These are phyloP conservation scores for Sebastes cheni DNA, from an alignment of 2,797 vertebrate genomes.

Conservation along the genomic window DNA sequence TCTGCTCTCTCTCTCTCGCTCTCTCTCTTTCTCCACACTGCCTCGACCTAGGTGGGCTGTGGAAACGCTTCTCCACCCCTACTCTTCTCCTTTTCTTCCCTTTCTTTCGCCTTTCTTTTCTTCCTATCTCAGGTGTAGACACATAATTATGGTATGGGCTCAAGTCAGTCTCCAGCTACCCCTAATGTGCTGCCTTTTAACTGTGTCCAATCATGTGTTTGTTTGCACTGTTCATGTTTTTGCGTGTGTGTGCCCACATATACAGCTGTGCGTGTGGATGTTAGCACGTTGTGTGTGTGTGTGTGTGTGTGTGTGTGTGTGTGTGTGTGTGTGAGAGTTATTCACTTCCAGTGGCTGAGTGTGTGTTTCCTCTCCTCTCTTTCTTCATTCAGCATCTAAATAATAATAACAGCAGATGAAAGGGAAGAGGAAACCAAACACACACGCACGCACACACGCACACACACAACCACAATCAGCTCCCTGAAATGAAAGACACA, in stretches of 20 bases:
- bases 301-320: neutral
- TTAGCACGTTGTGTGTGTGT: neutral
- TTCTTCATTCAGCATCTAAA: constrained; percentile 45
- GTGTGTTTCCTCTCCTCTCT: constrained; percentile 31
- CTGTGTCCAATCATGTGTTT: constrained; percentile 56
- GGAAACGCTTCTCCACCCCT: constrained; percentile 31
- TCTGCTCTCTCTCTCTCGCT: neutral
- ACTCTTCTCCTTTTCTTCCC: constrained; percentile 6
- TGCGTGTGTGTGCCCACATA: neutral
- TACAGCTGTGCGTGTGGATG: neutral
- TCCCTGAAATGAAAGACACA: constrained; percentile 56
- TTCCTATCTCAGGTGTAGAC: constrained; percentile 73
- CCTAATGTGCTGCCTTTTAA: constrained; percentile 62
- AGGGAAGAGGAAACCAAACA: constrained; percentile 28
- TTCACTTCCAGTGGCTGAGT: constrained; percentile 45
- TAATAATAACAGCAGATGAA: constrained; percentile 59
- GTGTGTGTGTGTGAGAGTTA: neutral
- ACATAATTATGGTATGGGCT: constrained; percentile 67
- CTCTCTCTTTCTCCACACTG: neutral
- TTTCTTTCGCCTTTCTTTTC: constrained; percentile 19
- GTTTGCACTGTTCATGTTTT: constrained; percentile 12
- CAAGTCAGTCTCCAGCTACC: constrained; percentile 68
- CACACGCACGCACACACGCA: neutral
- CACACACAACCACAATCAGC: constrained; percentile 37
- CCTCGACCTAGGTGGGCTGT: constrained; percentile 76